Evolutionary conservation across 1,140 invertebrate genomes (phyloP).

Genomic region (Anastrepha ludens): DNA sequence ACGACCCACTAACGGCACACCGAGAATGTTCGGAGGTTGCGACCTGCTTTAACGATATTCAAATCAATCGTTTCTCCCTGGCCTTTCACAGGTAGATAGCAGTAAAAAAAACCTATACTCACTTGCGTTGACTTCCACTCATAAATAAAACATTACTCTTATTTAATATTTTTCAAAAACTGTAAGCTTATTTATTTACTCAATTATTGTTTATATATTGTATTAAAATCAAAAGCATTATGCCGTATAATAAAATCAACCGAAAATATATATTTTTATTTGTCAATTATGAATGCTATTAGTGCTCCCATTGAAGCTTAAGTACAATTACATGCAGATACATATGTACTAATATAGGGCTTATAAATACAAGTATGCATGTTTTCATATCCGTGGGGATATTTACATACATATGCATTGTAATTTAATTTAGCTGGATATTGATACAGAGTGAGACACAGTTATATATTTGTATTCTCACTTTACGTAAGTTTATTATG

Average conservation of each 20-base stretch:
- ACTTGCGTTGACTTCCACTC: neutral
- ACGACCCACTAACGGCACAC: too few relatives aligned
- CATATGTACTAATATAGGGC: neutral
- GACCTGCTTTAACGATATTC: too few relatives aligned
- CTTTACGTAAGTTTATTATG: neutral
- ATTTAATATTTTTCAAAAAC: slow-evolving; percentile 21
- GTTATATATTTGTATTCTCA: neutral
- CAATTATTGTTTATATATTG: slow-evolving; percentile 23
- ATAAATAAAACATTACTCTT: neutral
- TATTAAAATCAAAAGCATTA: slow-evolving; percentile 41
- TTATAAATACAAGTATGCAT: neutral
- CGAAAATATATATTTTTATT: slow-evolving; percentile 7
- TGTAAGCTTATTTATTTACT: slow-evolving; percentile 46
- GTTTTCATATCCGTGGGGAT: neutral
- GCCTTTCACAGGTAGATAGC: too few relatives aligned
- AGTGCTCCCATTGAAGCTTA: neutral
- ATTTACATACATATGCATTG: neutral
- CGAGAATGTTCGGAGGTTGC: too few relatives aligned
- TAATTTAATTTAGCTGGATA: neutral
- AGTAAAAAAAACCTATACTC: too few relatives aligned
- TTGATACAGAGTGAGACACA: neutral
- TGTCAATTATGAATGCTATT: slow-evolving; percentile 20
- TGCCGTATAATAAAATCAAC: slow-evolving; percentile 32
- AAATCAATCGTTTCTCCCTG: too few relatives aligned
- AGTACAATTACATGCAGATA: slow-evolving; percentile 43